Percentiles rank a stretch among this genome's conserved stretches.
Evolutionary conservation across 2,113 vertebrate genomes (phyloP).

Genomic region (Caranx ignobilis): DNA sequence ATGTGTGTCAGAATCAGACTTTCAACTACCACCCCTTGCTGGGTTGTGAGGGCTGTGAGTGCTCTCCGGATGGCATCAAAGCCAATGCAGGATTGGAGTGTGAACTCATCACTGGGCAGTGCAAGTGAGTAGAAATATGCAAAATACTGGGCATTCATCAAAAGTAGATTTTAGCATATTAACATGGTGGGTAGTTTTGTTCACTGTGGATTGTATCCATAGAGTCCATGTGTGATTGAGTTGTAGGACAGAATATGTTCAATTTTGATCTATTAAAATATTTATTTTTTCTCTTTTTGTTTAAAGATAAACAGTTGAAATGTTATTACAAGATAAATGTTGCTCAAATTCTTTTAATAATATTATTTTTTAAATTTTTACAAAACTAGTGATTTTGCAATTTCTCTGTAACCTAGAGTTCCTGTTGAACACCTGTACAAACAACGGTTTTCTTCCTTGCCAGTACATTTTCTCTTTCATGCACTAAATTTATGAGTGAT

Average conservation of each 20-base stretch:
- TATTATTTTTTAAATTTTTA: not conserved
- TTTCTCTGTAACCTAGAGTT: not conserved
- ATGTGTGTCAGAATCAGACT: constrained; percentile 85
- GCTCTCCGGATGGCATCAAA: constrained; percentile 84
- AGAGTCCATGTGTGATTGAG: not conserved
- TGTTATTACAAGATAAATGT: not conserved
- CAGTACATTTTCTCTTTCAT: not conserved
- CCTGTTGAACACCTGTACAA: not conserved
- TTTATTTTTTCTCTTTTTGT: not conserved
- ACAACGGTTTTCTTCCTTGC: not conserved
- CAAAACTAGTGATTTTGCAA: not conserved
- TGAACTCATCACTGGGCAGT: constrained; percentile 87
- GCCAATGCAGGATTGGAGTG: constrained; percentile 80
- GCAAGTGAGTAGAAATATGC: constrained; percentile 85
- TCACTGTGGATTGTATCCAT: not conserved
- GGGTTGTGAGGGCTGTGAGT: constrained; percentile 92
- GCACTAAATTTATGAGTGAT: not conserved
- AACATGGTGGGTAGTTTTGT: not conserved
- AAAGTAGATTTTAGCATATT: not conserved
- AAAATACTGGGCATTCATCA: not conserved
- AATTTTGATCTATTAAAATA: not conserved
- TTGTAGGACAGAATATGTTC: not conserved
- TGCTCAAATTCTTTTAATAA: not conserved
- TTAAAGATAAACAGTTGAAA: not conserved
- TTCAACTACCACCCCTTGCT: constrained; percentile 91